phyloP scores from a whole-genome alignment of 2,113 vertebrate species.

The Cichladusa arquata region DNA sequence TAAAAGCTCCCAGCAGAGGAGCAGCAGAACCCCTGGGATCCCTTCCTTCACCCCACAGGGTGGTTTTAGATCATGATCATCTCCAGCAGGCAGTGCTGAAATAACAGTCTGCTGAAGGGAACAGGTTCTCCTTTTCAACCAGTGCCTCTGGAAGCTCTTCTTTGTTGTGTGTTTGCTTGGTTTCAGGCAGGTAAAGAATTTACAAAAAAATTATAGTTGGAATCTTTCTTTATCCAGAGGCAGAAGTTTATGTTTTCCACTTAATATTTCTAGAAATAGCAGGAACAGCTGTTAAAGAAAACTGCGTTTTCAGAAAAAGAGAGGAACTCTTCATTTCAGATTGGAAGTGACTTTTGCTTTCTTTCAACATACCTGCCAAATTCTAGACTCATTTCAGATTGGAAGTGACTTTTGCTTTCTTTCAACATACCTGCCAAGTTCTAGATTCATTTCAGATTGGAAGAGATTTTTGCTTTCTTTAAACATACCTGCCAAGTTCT shows the following conservation, averaged over 20 bases:
- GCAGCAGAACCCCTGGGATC: neutral
- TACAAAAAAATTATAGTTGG: neutral
- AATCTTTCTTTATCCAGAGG: neutral
- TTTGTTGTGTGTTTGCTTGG: neutral
- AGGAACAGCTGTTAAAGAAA: neutral
- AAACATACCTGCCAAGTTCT: neutral
- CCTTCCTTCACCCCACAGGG: rapidly evolving
- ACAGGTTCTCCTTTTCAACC: neutral
- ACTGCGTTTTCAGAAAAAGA: neutral
- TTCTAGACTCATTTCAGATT: neutral
- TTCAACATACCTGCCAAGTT: neutral
- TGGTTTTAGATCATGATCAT: neutral
- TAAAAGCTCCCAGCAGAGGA: neutral
- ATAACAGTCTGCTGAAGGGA: neutral
- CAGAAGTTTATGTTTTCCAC: neutral
- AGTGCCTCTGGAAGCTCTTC: neutral
- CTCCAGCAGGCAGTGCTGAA: neutral
- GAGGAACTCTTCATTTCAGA: neutral
- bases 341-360: neutral
- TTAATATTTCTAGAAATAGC: neutral
- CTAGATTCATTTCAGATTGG: neutral
- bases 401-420: neutral
- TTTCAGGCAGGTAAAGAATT: neutral
- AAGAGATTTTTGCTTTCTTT: neutral
- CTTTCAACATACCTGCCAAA: neutral